Evolutionary conservation across 2,113 vertebrate genomes (phyloP).

Genomic region (Cyanocitta stelleri): DNA sequence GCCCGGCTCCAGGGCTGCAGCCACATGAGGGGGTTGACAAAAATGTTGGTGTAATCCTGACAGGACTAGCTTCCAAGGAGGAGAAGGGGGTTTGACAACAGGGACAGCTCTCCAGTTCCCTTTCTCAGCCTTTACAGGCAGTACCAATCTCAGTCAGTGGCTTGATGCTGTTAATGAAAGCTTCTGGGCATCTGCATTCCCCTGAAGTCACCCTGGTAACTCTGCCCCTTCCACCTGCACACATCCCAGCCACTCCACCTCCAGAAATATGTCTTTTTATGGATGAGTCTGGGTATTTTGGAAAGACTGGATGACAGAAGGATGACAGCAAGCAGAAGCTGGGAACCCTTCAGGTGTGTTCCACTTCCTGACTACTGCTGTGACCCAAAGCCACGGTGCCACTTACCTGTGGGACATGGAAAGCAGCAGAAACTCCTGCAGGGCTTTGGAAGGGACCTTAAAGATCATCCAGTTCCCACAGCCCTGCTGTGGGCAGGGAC

Average conservation of each 20-base stretch:
- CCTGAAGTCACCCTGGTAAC: not conserved
- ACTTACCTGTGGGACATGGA: not conserved
- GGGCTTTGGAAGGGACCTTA: not conserved
- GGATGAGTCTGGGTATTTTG: not conserved
- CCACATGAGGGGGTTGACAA: not conserved
- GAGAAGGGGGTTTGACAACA: not conserved
- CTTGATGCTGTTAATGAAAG: not conserved
- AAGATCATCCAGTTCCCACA: not conserved
- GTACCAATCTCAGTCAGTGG: not conserved
- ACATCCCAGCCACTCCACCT: not conserved
- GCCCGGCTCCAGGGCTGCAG: not conserved
- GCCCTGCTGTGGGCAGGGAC: not conserved
- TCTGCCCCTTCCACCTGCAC: not conserved
- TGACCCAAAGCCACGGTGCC: fast-evolving
- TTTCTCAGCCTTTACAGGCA: not conserved
- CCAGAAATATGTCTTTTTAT: not conserved
- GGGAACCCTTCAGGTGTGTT: not conserved
- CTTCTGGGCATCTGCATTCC: not conserved
- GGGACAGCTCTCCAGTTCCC: not conserved
- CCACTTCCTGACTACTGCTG: fast-evolving
- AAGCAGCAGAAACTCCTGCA: not conserved
- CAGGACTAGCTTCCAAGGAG: not conserved
- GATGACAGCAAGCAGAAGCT: not conserved
- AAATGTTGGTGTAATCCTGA: not conserved
- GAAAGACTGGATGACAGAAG: not conserved